These are phyloP conservation scores for Tetranychus urticae DNA, from an alignment of 1,140 invertebrate species.

Conservation along the genomic window DNA sequence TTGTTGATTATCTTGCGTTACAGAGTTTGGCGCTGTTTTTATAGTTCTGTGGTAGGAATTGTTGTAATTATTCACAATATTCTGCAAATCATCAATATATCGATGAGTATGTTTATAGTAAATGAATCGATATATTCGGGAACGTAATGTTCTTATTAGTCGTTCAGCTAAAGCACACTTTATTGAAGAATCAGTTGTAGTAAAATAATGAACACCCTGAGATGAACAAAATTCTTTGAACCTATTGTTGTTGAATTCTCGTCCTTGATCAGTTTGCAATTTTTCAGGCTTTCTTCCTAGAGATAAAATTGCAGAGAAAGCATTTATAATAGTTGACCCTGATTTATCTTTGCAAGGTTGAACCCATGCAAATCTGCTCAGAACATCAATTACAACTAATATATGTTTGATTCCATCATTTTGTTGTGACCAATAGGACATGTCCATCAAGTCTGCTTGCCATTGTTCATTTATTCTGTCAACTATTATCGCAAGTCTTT, in stretches of 20 bases:
- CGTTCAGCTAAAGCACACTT: conserved; percentile 26
- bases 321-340: neutral
- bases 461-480: neutral
- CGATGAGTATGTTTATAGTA: neutral
- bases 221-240: conserved; percentile 16
- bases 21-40: neutral
- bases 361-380: neutral
- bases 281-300: neutral
- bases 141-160: conserved; percentile 23
- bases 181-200: conserved; percentile 14
- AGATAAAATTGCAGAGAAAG: neutral
- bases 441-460: neutral
- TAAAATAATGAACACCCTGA: conserved; percentile 22
- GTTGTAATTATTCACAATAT: neutral
- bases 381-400: neutral
- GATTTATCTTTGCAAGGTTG: neutral
- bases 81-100: neutral
- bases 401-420: neutral
- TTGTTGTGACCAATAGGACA: neutral
- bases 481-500: neutral
- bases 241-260: conserved; percentile 5
- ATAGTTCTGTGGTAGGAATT: neutral
- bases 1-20: no score
- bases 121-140: neutral
- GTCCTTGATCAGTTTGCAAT: conserved; percentile 2